Base-by-base conservation (phyloP, 2,113 vertebrate genomes). In the Oreochromis spilurus region DNA sequence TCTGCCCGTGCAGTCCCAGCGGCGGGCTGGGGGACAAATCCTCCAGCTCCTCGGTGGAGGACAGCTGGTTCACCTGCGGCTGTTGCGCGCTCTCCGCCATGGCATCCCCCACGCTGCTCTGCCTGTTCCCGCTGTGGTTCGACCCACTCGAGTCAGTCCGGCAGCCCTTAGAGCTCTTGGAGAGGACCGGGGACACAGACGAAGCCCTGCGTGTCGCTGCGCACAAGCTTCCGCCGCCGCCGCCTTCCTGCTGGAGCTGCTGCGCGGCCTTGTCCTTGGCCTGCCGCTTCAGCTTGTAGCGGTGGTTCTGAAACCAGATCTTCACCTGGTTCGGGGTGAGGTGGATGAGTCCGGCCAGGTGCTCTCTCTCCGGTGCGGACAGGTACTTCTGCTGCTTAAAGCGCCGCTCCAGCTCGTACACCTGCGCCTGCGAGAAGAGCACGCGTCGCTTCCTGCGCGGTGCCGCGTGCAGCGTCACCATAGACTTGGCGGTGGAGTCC, bases 251-350 rank as follows among this genome's bases (percentile, higher is more conserved):
- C 88, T 96, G 97, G 81, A 95, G 95, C 90, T 96, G 97, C 92
- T 97, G 97, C 13, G 96, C 86, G 14, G 93, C 95, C 93, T 98
- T 98, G 96, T 99, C 98, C 93, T 98, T 98, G 84, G 97, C 96
- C 94, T 99, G 98, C 10, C 98, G 94, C 90, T 99, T 99, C 96
- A 99, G 98, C 94, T 99, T 99, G 96, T 99, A 99, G 81, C 98
- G 97, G 83, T 99, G 98, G 90, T 99, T 99, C 95, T 99, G 98
- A 95, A 99, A 99, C 98, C 98, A 99, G 95, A 99, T 99, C 94
- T 99, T 99, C 21, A 99, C 98, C 96, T 99, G 98, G 9, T 98
- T 99, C 16, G 98, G 97, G 3, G 97, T 98, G 54, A 99, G 97
- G 93, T 97, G 98, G 93, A 99, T 98, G 81, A 98, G 95, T 40